Evolutionary conservation across 2,113 vertebrate genomes (phyloP).

Genomic region (Garra rufa): DNA sequence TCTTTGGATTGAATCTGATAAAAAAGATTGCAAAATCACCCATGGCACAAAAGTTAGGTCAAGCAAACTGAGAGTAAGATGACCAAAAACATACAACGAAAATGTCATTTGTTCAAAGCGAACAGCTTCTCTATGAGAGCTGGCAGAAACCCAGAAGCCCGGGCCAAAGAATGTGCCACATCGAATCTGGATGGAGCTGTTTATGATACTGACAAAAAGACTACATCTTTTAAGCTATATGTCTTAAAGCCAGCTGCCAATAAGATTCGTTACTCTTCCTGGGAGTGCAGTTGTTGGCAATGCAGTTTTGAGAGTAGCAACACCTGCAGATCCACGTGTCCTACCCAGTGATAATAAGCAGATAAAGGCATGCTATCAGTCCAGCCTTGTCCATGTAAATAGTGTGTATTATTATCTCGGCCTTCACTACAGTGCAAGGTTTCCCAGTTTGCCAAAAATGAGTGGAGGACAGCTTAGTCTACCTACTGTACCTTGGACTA

Average conservation of each 20-base stretch:
- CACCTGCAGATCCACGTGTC: constrained; percentile 43
- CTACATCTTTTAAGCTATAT: not conserved
- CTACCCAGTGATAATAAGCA: not conserved
- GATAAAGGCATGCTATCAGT: constrained; percentile 43
- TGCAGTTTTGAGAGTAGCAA: constrained; percentile 30
- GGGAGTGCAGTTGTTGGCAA: not conserved
- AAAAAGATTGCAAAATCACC: not conserved
- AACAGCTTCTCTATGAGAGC: constrained; percentile 2
- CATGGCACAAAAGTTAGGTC: constrained; percentile 1
- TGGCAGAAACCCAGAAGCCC: not conserved
- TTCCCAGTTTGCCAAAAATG: not conserved
- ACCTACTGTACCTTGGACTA: not conserved
- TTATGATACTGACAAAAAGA: not conserved
- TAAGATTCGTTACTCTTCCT: not conserved
- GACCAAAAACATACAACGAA: not conserved
- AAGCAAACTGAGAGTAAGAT: constrained; percentile 23
- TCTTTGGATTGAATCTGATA: constrained; percentile 31
- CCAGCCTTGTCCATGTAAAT: constrained; percentile 32
- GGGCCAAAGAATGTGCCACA: not conserved
- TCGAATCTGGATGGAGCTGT: not conserved
- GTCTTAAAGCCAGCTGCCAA: not conserved
- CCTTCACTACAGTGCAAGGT: constrained; percentile 33
- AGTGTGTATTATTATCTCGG: constrained; percentile 26
- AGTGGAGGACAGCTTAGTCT: not conserved
- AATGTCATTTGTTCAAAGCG: constrained; percentile 40